Conservation (phyloP, 2,888 invertebrate genomes). For the Thumatha senex region DNA sequence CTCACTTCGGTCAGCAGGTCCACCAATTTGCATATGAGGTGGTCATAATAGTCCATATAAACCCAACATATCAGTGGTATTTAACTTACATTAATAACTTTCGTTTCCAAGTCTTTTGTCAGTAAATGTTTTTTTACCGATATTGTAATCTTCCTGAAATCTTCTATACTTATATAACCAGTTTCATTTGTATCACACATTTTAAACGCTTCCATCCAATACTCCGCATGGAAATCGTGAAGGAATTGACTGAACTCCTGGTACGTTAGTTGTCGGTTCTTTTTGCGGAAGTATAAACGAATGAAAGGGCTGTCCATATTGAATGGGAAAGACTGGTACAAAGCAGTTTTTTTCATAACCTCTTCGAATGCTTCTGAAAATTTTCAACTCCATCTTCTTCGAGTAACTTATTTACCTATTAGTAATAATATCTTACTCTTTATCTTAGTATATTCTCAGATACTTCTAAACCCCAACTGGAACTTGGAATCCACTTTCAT, state of each 20-base stretch:
- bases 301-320: slow-evolving; percentile 98
- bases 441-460: too few species aligned
- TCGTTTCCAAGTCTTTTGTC: slow-evolving; percentile 95
- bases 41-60: slow-evolving; percentile 17
- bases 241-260: slow-evolving; percentile 98
- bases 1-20: too few species aligned
- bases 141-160: slow-evolving; percentile 97
- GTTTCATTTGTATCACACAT: slow-evolving; percentile 94
- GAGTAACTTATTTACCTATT: too few species aligned
- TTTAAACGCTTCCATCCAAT: slow-evolving; percentile 97
- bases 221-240: slow-evolving; percentile 99
- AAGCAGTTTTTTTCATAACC: slow-evolving; percentile 96
- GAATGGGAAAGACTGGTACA: slow-evolving; percentile 96
- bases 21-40: too few species aligned
- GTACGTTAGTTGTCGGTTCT: slow-evolving; percentile 94
- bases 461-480: too few species aligned
- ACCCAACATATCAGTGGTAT: not conserved
- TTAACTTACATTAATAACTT: slow-evolving; percentile 92
- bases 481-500: too few species aligned
- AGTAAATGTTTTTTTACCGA: slow-evolving; percentile 97
- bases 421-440: too few species aligned
- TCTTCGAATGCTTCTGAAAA: slow-evolving; percentile 95
- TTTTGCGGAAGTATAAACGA: slow-evolving; percentile 97
- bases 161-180: slow-evolving; percentile 96
- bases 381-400: not conserved